phyloP scores from a whole-genome alignment of 1,140 invertebrate species.

The Listronotus oregonensis region DNA sequence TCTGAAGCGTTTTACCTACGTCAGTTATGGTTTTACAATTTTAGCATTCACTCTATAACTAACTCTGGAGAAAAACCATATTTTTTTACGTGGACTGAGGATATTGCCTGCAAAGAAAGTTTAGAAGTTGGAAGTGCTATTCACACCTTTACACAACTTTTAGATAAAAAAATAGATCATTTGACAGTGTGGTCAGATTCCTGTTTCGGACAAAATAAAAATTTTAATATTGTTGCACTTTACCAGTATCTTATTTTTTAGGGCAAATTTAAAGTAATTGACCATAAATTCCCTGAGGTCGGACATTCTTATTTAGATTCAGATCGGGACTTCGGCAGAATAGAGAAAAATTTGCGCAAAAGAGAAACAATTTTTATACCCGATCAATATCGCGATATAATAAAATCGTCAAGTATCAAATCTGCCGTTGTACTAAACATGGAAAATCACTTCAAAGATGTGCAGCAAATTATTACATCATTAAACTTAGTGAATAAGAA shows the following conservation, averaged over 20 bases:
- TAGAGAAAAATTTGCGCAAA: constrained; percentile 32
- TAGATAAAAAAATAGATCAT: not conserved
- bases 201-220: constrained; percentile 40
- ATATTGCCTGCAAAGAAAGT: constrained; percentile 32
- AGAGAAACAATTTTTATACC: constrained; percentile 30
- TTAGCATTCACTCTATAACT: constrained; percentile 32
- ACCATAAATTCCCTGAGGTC: constrained; percentile 42
- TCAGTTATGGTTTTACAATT: constrained; percentile 44
- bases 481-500: constrained; percentile 9
- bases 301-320: constrained; percentile 37
- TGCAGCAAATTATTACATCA: constrained; percentile 9
- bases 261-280: constrained; percentile 24
- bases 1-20: constrained; percentile 43
- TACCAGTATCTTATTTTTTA: constrained; percentile 35
- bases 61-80: constrained; percentile 2
- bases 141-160: not conserved
- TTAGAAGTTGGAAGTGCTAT: constrained; percentile 28
- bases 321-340: constrained; percentile 41
- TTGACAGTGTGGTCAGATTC: constrained; percentile 36
- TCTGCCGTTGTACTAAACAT: constrained; percentile 9
- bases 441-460: constrained; percentile 7
- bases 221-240: constrained; percentile 35
- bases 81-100: constrained; percentile 37
- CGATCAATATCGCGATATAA: constrained; percentile 34
- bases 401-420: constrained; percentile 12